Base-by-base conservation (phyloP, 2,113 vertebrate genomes). In the Sphaerodactylus townsendi region DNA sequence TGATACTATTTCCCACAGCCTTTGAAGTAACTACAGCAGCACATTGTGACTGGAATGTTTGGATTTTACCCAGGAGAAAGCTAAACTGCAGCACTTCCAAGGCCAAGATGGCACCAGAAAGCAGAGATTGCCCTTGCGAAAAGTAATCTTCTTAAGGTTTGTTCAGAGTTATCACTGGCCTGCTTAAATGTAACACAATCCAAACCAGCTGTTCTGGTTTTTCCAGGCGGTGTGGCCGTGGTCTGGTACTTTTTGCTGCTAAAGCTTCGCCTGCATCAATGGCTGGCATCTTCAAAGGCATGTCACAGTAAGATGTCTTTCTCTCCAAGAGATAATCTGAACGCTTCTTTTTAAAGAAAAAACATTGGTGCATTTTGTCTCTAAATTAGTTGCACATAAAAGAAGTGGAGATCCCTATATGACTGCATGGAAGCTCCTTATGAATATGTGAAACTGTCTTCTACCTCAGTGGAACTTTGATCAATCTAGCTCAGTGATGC, bases 91-190 rank as follows among this genome's bases (percentile, higher is more conserved):
- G 74, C 87, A 77, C 89, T 94, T 93, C 84, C 82, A 80, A 85
- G 86, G 88, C 88, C 87, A 91, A 85, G 83, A 79, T 64, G 85
- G 90, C 85, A 86, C 90, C 88, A 86, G 91, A 90, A 88, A 87
- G 82, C 80, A 83, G 89, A 89, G 90, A 93, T 94, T 92, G 91
- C 90, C 81, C 80, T 94, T 83, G 77, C 78, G 81, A 65, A 90
- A 77, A 37, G 64, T 93, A 95, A 92, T 89, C 91, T 92, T 88
- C 53, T 93, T 93, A 94, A 68, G 87, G 85, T 94, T 93, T 93
- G 90, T 94, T 92, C 9, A 0, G 10, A 85, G n/a, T 85, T 84
- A 92, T 78, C 9, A 0, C 76, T 91, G 77, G 66, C 85, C 90
- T 90, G 85, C 91, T 93, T 88, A 89, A 93, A 92, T 75, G 89